Conservation (phyloP, 2,888 invertebrate genomes). For the Orchesella flavescens region DNA sequence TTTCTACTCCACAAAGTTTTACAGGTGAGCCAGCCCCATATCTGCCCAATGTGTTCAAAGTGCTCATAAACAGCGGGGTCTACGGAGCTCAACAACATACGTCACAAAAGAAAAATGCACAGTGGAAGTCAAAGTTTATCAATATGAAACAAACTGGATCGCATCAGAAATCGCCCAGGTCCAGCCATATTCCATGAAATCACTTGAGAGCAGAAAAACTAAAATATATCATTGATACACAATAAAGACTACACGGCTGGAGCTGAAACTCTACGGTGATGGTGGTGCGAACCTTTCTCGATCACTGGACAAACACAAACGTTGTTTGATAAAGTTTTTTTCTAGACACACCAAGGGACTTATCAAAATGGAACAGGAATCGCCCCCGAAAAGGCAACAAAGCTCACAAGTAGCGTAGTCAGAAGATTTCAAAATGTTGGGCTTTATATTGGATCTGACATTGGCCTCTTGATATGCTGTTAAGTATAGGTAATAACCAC, state of each 20-base stretch:
- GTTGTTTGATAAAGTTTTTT: constrained; percentile 25
- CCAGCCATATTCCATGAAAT: too few species aligned
- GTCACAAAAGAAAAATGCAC: constrained; percentile 1
- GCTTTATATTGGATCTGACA: constrained; percentile 57
- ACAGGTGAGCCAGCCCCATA: too few species aligned
- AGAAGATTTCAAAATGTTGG: constrained; percentile 45
- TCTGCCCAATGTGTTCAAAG: too few species aligned
- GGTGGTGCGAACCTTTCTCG: constrained; percentile 3
- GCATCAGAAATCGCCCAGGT: too few species aligned
- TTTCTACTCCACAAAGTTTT: too few species aligned
- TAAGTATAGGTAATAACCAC: too few species aligned
- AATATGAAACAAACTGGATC: background rate
- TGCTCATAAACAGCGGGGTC: too few species aligned
- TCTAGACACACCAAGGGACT: background rate
- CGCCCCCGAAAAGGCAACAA: constrained; percentile 6
- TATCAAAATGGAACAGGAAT: constrained; percentile 9
- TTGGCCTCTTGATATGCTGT: constrained; percentile 40
- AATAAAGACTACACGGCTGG: background rate
- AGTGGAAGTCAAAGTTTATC: constrained; percentile 8
- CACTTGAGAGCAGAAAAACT: constrained; percentile 15
- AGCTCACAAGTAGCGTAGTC: constrained; percentile 32
- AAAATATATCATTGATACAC: constrained; percentile 15
- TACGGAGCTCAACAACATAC: too few species aligned
- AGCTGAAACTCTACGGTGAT: background rate
- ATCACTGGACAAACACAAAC: constrained; percentile 6